phyloP scores from a whole-genome alignment of 1,140 invertebrate genomes.

The Anoplolepis gracilipes region DNA sequence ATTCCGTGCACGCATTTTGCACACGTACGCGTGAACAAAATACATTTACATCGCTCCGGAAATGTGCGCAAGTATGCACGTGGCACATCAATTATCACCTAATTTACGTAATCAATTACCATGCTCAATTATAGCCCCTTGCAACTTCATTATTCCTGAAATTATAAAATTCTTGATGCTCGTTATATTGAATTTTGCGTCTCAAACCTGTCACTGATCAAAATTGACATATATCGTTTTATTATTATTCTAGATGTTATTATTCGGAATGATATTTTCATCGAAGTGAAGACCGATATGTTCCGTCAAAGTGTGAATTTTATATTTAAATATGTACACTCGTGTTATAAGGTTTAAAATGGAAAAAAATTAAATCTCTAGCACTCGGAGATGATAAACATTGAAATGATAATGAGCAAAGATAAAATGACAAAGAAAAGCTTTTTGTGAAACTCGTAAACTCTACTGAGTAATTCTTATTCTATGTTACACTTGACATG shows the following conservation, averaged over 20 bases:
- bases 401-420: neutral
- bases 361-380: neutral
- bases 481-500: neutral
- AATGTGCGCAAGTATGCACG: neutral
- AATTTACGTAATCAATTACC: constrained; percentile 28
- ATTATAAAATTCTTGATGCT: neutral
- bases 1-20: neutral
- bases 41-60: neutral
- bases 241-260: neutral
- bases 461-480: neutral
- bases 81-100: constrained; percentile 15
- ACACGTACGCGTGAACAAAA: neutral
- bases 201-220: neutral
- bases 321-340: neutral
- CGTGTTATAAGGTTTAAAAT: neutral
- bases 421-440: neutral
- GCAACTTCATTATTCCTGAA: neutral
- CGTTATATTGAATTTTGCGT: neutral
- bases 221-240: neutral
- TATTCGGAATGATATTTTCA: neutral
- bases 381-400: neutral
- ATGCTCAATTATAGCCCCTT: neutral
- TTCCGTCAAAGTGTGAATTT: neutral
- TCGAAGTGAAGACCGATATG: too few species aligned
- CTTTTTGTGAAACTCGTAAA: neutral